Evolutionary conservation across 64 coral and sea anemone species (phyloP).

Genomic region (Montipora efflorescens): DNA sequence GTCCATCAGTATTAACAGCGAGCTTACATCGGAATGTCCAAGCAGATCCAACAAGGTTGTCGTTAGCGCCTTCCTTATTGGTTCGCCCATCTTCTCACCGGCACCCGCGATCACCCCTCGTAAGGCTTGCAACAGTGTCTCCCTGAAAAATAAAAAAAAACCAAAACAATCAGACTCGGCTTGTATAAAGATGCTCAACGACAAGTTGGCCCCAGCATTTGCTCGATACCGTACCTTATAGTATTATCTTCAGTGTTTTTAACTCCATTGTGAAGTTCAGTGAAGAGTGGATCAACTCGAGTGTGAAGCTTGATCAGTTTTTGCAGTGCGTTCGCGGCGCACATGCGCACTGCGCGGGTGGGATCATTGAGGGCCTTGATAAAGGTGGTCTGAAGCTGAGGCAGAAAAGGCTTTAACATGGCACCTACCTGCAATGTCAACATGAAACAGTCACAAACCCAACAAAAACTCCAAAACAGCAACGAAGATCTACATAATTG

Average conservation of each 20-base stretch:
- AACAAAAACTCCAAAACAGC: too few relatives aligned
- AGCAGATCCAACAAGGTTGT: conserved; percentile 74
- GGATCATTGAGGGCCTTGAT: conserved; percentile 97
- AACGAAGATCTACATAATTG: too few relatives aligned
- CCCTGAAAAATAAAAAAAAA: conserved; percentile 53
- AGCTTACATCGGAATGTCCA: conserved; percentile 89
- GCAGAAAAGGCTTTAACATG: conserved; percentile 97
- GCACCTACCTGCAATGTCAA: conserved; percentile 78
- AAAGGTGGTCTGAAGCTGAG: conserved; percentile 97
- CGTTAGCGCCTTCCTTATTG: conserved; percentile 82
- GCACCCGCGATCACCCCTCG: conserved; percentile 84
- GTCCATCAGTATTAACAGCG: background rate
- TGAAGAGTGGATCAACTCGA: conserved; percentile 96
- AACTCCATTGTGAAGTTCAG: conserved; percentile 95
- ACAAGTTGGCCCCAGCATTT: background rate
- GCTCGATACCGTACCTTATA: conserved; percentile 71
- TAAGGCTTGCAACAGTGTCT: conserved; percentile 90
- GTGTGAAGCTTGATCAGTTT: conserved; percentile 92
- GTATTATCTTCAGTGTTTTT: conserved; percentile 97
- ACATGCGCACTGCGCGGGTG: conserved; percentile 81
- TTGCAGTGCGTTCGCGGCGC: conserved; percentile 78
- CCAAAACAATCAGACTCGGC: background rate
- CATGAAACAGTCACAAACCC: background rate
- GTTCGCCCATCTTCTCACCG: conserved; percentile 94
- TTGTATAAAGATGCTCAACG: background rate